Evolutionary conservation across 2,113 vertebrate species (phyloP).

Genomic region (Poecilia latipinna): DNA sequence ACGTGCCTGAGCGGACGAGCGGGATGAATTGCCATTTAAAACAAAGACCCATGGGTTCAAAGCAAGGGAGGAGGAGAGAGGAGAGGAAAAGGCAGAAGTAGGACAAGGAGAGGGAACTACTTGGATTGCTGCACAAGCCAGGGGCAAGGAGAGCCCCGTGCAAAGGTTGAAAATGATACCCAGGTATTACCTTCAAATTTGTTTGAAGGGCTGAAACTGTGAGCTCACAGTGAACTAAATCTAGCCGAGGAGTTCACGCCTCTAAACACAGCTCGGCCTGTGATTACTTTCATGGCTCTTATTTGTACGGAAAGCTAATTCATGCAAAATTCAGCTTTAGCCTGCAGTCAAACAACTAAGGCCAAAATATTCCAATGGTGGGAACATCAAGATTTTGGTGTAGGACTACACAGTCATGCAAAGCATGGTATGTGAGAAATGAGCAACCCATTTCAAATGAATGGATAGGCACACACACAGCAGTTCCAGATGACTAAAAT

Average conservation of each 20-base stretch:
- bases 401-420: background rate
- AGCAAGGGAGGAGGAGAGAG: conserved; percentile 42
- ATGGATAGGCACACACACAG: background rate
- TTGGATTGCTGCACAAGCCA: conserved; percentile 61
- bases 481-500: too few species aligned
- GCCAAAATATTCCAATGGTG: conserved; percentile 54
- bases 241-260: conserved; percentile 40
- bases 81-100: conserved; percentile 46
- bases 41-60: conserved; percentile 73
- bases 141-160: conserved; percentile 69
- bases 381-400: conserved; percentile 26
- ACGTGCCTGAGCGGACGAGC: conserved; percentile 71
- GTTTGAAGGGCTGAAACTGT: conserved; percentile 64
- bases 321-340: conserved; percentile 51
- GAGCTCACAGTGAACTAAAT: conserved; percentile 62
- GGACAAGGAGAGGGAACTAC: conserved; percentile 66
- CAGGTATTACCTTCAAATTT: conserved; percentile 58
- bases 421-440: background rate
- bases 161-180: conserved; percentile 66
- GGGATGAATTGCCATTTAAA: conserved; percentile 80
- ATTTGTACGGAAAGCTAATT: conserved; percentile 45
- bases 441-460: background rate
- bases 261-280: conserved; percentile 59
- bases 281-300: conserved; percentile 40
- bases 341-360: conserved; percentile 60